Percentiles rank a stretch among this genome's conserved stretches.
Conservation (phyloP, 2,888 invertebrate species). For the Sialis lutaria region DNA sequence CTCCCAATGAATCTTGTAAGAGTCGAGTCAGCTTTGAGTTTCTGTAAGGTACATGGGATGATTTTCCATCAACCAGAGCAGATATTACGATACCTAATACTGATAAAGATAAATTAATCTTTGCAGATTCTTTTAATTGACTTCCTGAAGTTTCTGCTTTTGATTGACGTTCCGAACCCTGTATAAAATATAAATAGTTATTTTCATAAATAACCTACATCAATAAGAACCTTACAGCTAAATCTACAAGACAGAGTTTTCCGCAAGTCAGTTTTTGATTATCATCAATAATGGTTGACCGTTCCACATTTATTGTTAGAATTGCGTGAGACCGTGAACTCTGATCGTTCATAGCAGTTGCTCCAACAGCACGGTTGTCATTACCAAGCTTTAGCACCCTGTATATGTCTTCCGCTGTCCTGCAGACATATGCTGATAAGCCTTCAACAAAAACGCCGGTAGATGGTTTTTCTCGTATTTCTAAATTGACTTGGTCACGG, state of each 20-base stretch:
- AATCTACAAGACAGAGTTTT: slow-evolving; percentile 91
- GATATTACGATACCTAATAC: slow-evolving; percentile 97
- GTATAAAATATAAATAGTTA: slow-evolving; percentile 7
- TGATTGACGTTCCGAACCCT: slow-evolving; percentile 94
- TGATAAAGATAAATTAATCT: slow-evolving; percentile 93
- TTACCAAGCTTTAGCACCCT: slow-evolving; percentile 91
- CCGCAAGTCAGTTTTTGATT: slow-evolving; percentile 86
- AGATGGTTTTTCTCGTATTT: slow-evolving; percentile 90
- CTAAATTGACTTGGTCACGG: slow-evolving; percentile 69
- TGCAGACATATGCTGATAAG: slow-evolving; percentile 64
- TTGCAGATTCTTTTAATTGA: slow-evolving; percentile 88
- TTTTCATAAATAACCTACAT: neutral
- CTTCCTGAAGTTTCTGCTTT: slow-evolving; percentile 92
- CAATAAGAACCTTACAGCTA: slow-evolving; percentile 46
- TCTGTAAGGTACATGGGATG: slow-evolving; percentile 92
- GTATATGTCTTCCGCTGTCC: slow-evolving; percentile 82
- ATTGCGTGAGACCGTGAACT: slow-evolving; percentile 97
- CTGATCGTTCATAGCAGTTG: slow-evolving; percentile 95
- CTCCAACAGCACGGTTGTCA: slow-evolving; percentile 77
- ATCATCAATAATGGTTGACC: slow-evolving; percentile 65
- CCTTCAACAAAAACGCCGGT: slow-evolving; percentile 98
- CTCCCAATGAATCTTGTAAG: slow-evolving; percentile 92
- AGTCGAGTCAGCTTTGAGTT: slow-evolving; percentile 92
- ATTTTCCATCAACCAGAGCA: slow-evolving; percentile 92
- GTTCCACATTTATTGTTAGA: slow-evolving; percentile 94